Conservation (phyloP, 2,113 vertebrate species). For the Eidolon helvum region DNA sequence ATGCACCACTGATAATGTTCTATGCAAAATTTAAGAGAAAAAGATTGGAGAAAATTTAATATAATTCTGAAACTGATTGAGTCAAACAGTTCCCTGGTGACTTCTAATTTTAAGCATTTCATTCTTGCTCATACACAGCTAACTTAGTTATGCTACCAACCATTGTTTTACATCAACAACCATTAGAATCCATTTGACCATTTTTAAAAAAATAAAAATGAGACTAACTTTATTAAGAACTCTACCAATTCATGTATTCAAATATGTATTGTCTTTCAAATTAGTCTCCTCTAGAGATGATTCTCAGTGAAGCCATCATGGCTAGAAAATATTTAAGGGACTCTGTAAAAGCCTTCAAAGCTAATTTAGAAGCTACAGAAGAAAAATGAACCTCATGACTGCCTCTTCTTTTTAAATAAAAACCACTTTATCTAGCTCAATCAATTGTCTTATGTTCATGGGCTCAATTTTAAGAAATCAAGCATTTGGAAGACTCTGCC, state of each 20-base stretch:
- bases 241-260: neutral
- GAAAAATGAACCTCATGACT: constrained; percentile 27
- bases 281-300: neutral
- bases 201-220: neutral
- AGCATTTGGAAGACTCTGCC: constrained; percentile 22
- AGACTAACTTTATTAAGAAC: neutral
- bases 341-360: constrained; percentile 3
- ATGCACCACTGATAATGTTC: neutral
- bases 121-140: neutral
- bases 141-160: neutral
- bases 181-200: neutral
- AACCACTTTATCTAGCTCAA: neutral
- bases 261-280: constrained; percentile 1
- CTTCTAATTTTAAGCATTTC: neutral
- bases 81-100: neutral
- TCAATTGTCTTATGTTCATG: neutral
- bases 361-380: neutral
- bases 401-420: constrained; percentile 22
- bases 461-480: constrained; percentile 24
- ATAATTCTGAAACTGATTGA: constrained; percentile 4
- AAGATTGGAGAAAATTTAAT: neutral
- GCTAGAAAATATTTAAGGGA: neutral
- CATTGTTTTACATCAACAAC: neutral
- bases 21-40: neutral
- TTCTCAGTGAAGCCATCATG: neutral